Percentiles rank a stretch among this genome's conserved stretches.
These are phyloP conservation scores for Drosophila ogumai DNA, from an alignment of 1,140 invertebrate species.

Conservation along the genomic window DNA sequence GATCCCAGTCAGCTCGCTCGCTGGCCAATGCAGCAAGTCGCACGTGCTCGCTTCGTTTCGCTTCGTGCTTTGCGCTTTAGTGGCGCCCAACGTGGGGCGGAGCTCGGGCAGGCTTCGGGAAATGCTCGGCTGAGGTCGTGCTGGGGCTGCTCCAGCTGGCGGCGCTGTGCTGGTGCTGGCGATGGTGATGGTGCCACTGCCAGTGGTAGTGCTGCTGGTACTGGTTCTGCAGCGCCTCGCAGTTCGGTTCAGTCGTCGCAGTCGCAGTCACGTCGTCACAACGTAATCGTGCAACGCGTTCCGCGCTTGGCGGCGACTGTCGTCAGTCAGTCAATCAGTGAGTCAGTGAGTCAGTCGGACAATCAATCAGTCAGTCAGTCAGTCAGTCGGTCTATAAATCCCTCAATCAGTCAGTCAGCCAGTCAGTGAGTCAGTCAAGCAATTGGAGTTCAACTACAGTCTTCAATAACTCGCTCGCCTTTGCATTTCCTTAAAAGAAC, in stretches of 20 bases:
- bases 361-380: not conserved
- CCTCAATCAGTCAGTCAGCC: not conserved
- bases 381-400: constrained; percentile 4
- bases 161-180: not conserved
- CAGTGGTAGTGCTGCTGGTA: constrained; percentile 18
- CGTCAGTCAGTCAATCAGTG: constrained; percentile 52
- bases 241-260: constrained; percentile 74
- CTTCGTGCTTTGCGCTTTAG: not conserved
- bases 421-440: constrained; percentile 5
- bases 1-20: constrained; percentile 10
- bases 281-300: constrained; percentile 71
- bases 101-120: constrained; percentile 2
- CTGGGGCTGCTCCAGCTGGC: not conserved
- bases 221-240: constrained; percentile 64
- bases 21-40: constrained; percentile 66
- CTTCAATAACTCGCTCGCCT: constrained; percentile 12
- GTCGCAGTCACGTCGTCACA: constrained; percentile 82
- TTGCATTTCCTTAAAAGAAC: not conserved
- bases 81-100: constrained; percentile 24
- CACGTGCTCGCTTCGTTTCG: constrained; percentile 62
- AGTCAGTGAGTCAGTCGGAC: not conserved
- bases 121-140: constrained; percentile 1
- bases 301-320: constrained; percentile 72
- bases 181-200: constrained; percentile 24
- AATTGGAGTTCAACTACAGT: constrained; percentile 9